phyloP scores from a whole-genome alignment of 2,113 vertebrate genomes.

The Pogonocichla stellata region DNA sequence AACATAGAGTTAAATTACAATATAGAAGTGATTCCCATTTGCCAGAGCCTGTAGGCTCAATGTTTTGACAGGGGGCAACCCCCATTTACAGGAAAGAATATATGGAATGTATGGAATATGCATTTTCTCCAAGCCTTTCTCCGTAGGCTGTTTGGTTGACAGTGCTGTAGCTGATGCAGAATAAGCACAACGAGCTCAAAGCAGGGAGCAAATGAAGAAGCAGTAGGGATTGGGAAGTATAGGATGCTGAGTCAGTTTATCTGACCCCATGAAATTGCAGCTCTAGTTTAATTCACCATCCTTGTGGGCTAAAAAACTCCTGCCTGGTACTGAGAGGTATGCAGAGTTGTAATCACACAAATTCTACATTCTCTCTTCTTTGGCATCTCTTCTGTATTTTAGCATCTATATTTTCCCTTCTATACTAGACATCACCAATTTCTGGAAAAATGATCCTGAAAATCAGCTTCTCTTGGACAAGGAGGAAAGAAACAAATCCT shows the following conservation, averaged over 20 bases:
- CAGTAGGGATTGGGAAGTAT: background rate
- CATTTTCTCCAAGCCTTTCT: background rate
- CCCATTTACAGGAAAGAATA: background rate
- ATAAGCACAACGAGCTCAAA: background rate
- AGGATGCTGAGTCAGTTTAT: background rate
- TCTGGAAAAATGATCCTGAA: background rate
- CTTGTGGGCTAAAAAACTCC: background rate
- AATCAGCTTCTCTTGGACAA: background rate
- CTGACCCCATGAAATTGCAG: background rate
- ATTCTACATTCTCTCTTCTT: background rate
- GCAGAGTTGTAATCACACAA: background rate
- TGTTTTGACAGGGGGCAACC: background rate
- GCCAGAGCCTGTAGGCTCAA: background rate
- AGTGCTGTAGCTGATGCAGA: background rate
- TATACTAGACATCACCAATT: background rate
- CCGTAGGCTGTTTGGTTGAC: background rate
- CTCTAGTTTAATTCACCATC: background rate
- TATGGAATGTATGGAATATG: background rate
- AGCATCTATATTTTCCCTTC: background rate
- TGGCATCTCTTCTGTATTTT: background rate
- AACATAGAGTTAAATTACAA: background rate
- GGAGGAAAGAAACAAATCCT: background rate
- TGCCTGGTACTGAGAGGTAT: background rate
- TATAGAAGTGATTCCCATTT: background rate
- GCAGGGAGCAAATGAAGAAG: background rate